These are phyloP conservation scores for Typhlomys cinereus DNA, from an alignment of 2,113 vertebrate genomes.

Conservation along the genomic window DNA sequence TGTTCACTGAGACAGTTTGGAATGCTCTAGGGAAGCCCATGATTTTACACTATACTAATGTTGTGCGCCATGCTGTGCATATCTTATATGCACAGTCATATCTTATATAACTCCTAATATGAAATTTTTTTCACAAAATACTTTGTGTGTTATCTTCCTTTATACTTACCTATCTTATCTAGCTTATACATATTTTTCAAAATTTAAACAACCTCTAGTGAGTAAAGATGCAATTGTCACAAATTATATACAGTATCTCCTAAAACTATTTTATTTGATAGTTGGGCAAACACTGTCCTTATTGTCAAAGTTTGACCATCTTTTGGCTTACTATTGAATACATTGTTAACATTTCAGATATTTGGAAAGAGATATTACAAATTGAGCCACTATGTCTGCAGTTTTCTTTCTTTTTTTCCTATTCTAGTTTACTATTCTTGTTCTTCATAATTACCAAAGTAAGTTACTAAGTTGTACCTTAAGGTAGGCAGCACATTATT, in stretches of 20 bases:
- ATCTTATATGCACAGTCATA: constrained; percentile 4
- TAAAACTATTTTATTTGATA: constrained; percentile 6
- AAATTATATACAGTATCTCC: too few relatives aligned
- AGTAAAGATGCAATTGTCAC: background rate
- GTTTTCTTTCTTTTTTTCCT: background rate
- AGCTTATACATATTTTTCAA: background rate
- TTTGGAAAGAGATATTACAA: constrained; percentile 5
- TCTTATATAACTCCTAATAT: background rate
- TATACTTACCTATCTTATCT: background rate
- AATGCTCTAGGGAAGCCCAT: background rate
- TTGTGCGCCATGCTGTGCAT: background rate
- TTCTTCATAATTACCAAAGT: constrained; percentile 8
- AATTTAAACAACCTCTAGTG: background rate
- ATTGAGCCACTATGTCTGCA: background rate
- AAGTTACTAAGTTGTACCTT: background rate
- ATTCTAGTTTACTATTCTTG: background rate
- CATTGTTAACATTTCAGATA: background rate
- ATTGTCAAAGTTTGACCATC: background rate
- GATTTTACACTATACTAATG: background rate
- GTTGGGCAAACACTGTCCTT: background rate
- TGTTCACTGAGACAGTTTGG: background rate
- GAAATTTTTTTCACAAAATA: background rate
- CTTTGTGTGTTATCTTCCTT: background rate
- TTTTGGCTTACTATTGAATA: background rate
- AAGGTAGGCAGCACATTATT: background rate